A percentile compares a stretch with the other conserved stretches of the same genome.
Evolutionary conservation across 2,113 vertebrate genomes (phyloP).

Genomic region (Clarias batrachus): DNA sequence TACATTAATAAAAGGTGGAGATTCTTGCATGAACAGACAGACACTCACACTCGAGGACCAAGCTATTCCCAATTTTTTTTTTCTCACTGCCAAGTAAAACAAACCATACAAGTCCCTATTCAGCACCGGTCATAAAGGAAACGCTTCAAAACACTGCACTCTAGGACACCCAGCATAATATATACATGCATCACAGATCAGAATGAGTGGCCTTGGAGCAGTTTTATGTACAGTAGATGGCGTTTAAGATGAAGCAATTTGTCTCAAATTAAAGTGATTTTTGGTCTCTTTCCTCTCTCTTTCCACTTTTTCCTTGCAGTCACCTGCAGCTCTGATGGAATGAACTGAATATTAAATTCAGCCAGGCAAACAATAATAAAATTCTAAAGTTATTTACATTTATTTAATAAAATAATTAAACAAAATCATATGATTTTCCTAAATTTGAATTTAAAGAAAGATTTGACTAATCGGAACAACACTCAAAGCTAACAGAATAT

Average conservation of each 20-base stretch:
- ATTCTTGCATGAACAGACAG: constrained; percentile 62
- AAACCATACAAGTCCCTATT: constrained; percentile 53
- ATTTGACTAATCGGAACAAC: not conserved
- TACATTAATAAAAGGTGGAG: constrained; percentile 52
- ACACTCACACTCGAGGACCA: constrained; percentile 51
- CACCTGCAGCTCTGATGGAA: not conserved
- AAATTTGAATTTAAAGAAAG: not conserved
- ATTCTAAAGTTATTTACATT: too few relatives aligned
- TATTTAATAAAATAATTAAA: too few relatives aligned
- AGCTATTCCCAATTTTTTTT: constrained; percentile 44
- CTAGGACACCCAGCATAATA: constrained; percentile 33
- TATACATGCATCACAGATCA: constrained; percentile 38
- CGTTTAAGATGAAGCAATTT: constrained; percentile 37
- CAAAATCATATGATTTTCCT: not conserved
- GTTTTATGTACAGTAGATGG: constrained; percentile 26
- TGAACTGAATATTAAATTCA: not conserved
- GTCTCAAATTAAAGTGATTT: constrained; percentile 44
- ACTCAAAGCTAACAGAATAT: not conserved
- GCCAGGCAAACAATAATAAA: not conserved
- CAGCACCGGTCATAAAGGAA: constrained; percentile 51
- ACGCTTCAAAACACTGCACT: constrained; percentile 45
- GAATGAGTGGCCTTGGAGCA: constrained; percentile 48
- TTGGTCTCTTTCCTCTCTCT: constrained; percentile 18
- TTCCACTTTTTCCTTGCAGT: constrained; percentile 19
- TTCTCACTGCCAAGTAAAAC: constrained; percentile 44